Evolutionary conservation across 2,888 invertebrate species (phyloP), one percentile per base, ranked within the genome.

Genomic region (Mesodorylaimus sp.): DNA sequence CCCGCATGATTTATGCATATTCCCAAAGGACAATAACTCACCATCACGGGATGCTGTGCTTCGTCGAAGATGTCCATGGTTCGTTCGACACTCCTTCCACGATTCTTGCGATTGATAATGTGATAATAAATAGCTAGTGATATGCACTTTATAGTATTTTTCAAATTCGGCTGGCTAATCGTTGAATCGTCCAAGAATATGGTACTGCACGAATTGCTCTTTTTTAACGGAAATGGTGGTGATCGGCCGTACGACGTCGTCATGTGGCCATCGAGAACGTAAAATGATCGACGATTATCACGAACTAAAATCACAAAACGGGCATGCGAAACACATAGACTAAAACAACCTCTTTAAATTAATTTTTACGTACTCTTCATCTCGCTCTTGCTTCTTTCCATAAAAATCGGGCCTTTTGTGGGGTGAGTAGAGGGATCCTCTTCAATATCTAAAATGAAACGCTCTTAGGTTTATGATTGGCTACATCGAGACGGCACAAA

Each of bases 101-200:
- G 59, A 50, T 64, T 60, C 41, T 67, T 66, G 67, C 95, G 78
- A 72, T 95, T 95, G 67, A 86, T 86, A 63, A 97, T 97, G 70
- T 97, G 95, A 73, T 95, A 97, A 73, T 89, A 97, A 67, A 97
- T 88, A 60, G 93, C 97, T 63, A 97, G 74, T 44, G 95, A 88
- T 53, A 99, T 91, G 74, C 95, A 95, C 71, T 93, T 93, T 41
- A 99, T 88, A 24, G 95, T 95, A 70, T 93, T 93, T 72, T 95
- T 97, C 54, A 97, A 75, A 74, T 97, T 95, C 53, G 97, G 97
- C 71, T 97, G 97, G 48, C 93, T 93, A 48, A 99, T 95, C 29
- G 97, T 99, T 66, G 93, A 95, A 72, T 99, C 97, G 71, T 99
- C 97, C 69, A 95, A 76, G 72, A 87, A 95, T 66, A 97, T 95